Evolutionary conservation across 2,113 vertebrate genomes (phyloP), one percentile per base, ranked within the genome.

Genomic region (Myocastor coypus): DNA sequence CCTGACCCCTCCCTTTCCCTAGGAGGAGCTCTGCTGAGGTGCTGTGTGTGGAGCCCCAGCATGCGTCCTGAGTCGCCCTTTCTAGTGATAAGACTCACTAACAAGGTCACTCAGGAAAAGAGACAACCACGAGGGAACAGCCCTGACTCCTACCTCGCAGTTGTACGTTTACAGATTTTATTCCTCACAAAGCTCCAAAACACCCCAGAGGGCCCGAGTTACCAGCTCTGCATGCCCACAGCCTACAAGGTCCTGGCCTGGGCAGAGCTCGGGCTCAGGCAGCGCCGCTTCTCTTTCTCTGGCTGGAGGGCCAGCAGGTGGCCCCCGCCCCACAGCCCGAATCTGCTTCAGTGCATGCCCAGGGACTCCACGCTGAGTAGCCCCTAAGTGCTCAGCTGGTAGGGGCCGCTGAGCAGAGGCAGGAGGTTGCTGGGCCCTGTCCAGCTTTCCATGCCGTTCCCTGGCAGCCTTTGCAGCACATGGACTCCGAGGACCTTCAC

Each of bases 91-190:
- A 20, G 2, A 37, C 64, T 81, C 86, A 46, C 24, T n/a, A 71
- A 84, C 24, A 30, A 20, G 28, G 10, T 64, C 1, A 7, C 87
- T 73, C 40, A 82, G 69, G 81, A 40, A 94, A 95, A 61, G 14
- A 46, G 1, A 59, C 0, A 28, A 26, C 0, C 7, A 24, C 26
- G 9, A 82, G 13, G 7, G 1, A 6, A 13, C 17, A 64, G 13
- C 28, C 16, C 4, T 14, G 50, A 78, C 26, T 1, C 34, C 37
- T 63, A 28, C n/a, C 61, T 80, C 8, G 9, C 2, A 40, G 46
- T 80, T 57, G 1, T 7, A 1, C 37, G 42, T 22, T 87, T 57
- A 17, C 20, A 8, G 32, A 80, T 19, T 59, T 40, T n/a, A 57
- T 83, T 71, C 57, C 17, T 30, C 52, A 90, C 73, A 87, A 40